Evolutionary conservation across 37 sponge, comb jelly and placozoan species (phyloP).

Genomic region (Halichondria panicea): DNA sequence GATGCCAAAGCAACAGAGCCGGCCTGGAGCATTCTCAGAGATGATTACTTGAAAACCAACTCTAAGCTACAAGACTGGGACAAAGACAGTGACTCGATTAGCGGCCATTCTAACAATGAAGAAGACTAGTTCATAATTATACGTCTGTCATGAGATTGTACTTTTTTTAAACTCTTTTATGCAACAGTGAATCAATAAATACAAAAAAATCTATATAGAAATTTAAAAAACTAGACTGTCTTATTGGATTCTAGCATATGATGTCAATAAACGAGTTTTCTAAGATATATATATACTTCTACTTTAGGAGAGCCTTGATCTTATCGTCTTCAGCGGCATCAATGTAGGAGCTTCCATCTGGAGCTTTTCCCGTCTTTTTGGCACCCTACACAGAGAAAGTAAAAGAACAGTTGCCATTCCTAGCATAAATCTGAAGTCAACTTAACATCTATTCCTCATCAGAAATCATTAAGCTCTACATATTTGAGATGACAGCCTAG

Average conservation of each 20-base stretch:
- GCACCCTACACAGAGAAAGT: conserved; percentile 68
- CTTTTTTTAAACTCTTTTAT: too few species aligned
- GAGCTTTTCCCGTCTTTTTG: conserved; percentile 71
- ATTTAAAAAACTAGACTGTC: too few species aligned
- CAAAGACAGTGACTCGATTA: conserved; percentile 5
- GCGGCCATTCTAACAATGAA: background rate
- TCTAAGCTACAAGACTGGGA: conserved; percentile 70
- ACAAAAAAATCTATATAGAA: too few species aligned
- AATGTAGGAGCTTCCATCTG: conserved; percentile 75
- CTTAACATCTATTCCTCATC: background rate
- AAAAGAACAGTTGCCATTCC: background rate
- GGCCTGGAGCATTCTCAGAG: conserved; percentile 26
- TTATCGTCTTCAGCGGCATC: conserved; percentile 75
- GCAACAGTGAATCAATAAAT: too few species aligned
- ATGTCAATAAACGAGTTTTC: too few species aligned
- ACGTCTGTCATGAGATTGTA: too few species aligned
- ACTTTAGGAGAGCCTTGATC: conserved; percentile 75
- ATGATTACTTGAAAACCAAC: conserved; percentile 48
- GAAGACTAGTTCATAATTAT: background rate
- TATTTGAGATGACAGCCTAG: background rate
- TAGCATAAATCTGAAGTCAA: background rate
- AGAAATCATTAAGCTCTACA: too few species aligned
- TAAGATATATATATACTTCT: too few species aligned
- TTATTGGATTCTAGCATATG: too few species aligned
- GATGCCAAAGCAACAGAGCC: conserved; percentile 1